These are phyloP conservation scores for Serinus canaria DNA, from an alignment of 2,113 vertebrate genomes.

Conservation along the genomic window DNA sequence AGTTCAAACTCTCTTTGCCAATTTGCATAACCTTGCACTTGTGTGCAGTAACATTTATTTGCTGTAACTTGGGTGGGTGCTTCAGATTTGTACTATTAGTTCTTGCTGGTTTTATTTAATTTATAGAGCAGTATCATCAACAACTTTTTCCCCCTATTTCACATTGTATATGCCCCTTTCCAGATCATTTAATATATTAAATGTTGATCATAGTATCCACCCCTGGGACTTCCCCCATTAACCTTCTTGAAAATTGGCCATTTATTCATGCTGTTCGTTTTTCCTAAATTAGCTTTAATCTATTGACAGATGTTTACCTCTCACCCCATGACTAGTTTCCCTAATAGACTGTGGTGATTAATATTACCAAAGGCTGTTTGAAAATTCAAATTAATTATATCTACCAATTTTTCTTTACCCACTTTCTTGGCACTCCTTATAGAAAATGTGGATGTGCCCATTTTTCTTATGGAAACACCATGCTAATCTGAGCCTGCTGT, in stretches of 20 bases:
- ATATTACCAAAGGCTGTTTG: conserved; percentile 50
- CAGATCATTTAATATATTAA: conserved; percentile 66
- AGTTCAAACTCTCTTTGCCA: background rate
- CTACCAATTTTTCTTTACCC: background rate
- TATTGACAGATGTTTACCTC: conserved; percentile 68
- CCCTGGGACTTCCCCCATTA: conserved; percentile 59
- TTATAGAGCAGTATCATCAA: background rate
- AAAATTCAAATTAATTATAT: conserved; percentile 56
- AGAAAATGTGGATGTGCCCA: background rate
- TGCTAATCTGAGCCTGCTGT: background rate
- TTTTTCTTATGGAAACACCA: background rate
- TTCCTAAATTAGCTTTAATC: conserved; percentile 66
- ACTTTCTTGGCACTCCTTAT: background rate
- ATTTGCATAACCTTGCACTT: conserved; percentile 20
- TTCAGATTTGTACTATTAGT: background rate
- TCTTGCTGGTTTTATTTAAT: background rate
- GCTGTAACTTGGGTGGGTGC: background rate
- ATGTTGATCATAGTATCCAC: conserved; percentile 41
- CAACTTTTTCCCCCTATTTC: background rate
- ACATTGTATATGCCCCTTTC: conserved; percentile 4
- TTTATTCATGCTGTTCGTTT: conserved; percentile 60
- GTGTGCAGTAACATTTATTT: background rate
- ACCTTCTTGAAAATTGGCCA: conserved; percentile 53
- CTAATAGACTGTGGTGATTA: conserved; percentile 55
- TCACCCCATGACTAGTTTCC: conserved; percentile 57